Percentiles rank a stretch among this genome's conserved stretches.
phyloP scores from a whole-genome alignment of 2,797 vertebrate genomes.

The Aldrovandia affinis region DNA sequence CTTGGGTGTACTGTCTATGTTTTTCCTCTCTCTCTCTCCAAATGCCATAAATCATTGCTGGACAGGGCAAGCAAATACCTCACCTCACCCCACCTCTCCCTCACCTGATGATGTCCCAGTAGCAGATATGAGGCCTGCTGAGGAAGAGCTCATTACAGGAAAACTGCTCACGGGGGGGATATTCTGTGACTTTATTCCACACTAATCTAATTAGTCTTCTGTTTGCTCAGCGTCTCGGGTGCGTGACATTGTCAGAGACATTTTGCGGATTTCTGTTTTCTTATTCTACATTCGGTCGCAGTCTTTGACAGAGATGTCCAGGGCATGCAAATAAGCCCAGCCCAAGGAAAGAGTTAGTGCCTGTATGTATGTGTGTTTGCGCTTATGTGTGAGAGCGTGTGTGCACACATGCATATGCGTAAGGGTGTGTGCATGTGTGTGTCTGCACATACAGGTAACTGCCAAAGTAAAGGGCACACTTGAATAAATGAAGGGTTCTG shows the following conservation, averaged over 20 bases:
- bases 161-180: not conserved
- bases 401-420: not conserved
- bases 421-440: not conserved
- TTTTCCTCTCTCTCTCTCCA: not conserved
- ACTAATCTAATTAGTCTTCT: slow-evolving; percentile 3
- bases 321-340: not conserved
- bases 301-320: not conserved
- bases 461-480: too few species aligned
- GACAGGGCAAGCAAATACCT: slow-evolving; percentile 1
- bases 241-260: not conserved
- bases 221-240: not conserved
- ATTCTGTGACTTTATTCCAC: not conserved
- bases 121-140: not conserved
- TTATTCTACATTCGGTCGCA: not conserved
- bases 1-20: not conserved
- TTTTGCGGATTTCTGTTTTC: not conserved
- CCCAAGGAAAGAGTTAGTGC: not conserved
- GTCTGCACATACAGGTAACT: too few species aligned
- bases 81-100: not conserved
- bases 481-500: too few species aligned
- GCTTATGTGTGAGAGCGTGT: not conserved
- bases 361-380: not conserved
- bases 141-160: not conserved
- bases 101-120: not conserved
- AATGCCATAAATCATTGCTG: slow-evolving; percentile 18